Conservation (phyloP, 2,888 invertebrate species). For the Neocrepidodera transversa region DNA sequence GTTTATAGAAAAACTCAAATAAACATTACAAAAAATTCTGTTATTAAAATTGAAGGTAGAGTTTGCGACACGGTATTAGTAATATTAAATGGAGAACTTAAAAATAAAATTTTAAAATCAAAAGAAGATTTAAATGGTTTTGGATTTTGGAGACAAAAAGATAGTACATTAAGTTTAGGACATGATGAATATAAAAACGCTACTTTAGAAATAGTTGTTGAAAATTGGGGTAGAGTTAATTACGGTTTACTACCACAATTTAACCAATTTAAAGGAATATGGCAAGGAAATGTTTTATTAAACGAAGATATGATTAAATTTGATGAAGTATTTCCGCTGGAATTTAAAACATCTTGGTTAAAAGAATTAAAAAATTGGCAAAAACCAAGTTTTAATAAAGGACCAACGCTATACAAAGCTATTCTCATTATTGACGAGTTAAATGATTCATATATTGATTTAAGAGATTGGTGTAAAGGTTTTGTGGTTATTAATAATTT, state of each 20-base stretch:
- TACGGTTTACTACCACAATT: constrained; percentile 57
- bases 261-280: constrained; percentile 55
- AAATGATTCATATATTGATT: constrained; percentile 79
- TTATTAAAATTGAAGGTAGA: constrained; percentile 53
- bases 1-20: constrained; percentile 60
- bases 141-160: constrained; percentile 58
- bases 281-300: constrained; percentile 58
- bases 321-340: constrained; percentile 63
- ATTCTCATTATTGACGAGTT: constrained; percentile 61
- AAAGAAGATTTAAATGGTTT: constrained; percentile 54
- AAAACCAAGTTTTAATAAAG: constrained; percentile 50
- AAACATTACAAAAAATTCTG: constrained; percentile 45
- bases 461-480: constrained; percentile 85
- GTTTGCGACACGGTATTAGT: constrained; percentile 63
- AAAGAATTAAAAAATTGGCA: constrained; percentile 58
- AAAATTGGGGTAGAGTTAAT: constrained; percentile 85
- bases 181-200: constrained; percentile 42
- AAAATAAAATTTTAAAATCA: constrained; percentile 53
- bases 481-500: constrained; percentile 83
- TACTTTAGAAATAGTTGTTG: constrained; percentile 63
- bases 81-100: constrained; percentile 58
- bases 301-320: constrained; percentile 56
- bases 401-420: constrained; percentile 67
- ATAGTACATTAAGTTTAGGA: constrained; percentile 50
- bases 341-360: constrained; percentile 62